These are phyloP conservation scores for Ranitomeya variabilis DNA, from an alignment of 2,113 vertebrate genomes.

Conservation along the genomic window DNA sequence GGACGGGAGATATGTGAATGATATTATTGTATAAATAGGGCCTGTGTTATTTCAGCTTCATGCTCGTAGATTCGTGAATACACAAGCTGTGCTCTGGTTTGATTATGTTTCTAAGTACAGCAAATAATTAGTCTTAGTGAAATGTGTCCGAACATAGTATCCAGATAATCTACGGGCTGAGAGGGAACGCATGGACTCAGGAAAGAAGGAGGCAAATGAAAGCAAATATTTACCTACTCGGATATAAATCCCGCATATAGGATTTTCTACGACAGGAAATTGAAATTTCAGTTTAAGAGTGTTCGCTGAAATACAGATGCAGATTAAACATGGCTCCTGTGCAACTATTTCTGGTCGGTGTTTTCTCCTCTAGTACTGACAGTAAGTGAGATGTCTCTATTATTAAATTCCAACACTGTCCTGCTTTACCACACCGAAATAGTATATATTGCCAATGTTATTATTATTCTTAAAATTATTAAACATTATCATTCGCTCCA, in stretches of 20 bases:
- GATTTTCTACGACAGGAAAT: slow-evolving; percentile 51
- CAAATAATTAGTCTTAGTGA: slow-evolving; percentile 54
- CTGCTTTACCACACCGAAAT: too few species aligned
- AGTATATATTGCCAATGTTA: too few species aligned
- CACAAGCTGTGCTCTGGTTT: slow-evolving; percentile 44
- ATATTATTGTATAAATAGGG: slow-evolving; percentile 58
- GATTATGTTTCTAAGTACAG: slow-evolving; percentile 58
- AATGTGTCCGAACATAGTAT: slow-evolving; percentile 55
- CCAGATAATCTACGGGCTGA: slow-evolving; percentile 50
- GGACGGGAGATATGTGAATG: slow-evolving; percentile 55
- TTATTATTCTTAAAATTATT: too few species aligned
- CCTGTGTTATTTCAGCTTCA: slow-evolving; percentile 58
- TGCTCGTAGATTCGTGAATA: slow-evolving; percentile 49
- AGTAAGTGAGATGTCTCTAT: background rate
- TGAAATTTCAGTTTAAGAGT: slow-evolving; percentile 41
- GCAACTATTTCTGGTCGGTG: background rate
- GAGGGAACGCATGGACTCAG: slow-evolving; percentile 31
- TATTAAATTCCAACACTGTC: background rate
- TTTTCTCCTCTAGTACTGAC: background rate
- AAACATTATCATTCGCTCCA: too few species aligned
- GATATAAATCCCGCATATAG: slow-evolving; percentile 39
- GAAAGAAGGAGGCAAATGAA: slow-evolving; percentile 42
- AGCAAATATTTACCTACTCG: slow-evolving; percentile 55
- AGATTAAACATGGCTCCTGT: slow-evolving; percentile 42
- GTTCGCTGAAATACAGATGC: slow-evolving; percentile 44